Conservation (phyloP, 2,888 invertebrate species). For the Epistrophella euchroma region DNA sequence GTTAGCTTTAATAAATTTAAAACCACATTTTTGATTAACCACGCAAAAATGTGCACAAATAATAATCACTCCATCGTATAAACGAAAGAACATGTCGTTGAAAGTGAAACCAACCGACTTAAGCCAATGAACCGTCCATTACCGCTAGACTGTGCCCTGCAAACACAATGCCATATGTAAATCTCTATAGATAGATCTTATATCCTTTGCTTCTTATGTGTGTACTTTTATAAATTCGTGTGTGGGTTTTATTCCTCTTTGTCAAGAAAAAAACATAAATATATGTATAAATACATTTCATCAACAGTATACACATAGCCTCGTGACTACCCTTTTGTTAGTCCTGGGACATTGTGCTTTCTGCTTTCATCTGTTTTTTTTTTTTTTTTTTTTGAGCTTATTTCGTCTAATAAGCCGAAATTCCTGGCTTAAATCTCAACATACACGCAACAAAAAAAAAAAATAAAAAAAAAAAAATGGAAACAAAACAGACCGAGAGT, state of each 20-base stretch:
- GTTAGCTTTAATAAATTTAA: background rate
- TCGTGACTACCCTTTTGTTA: conserved; percentile 41
- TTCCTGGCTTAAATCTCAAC: conserved; percentile 43
- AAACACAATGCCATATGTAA: conserved; percentile 57
- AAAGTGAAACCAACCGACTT: conserved; percentile 66
- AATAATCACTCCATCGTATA: conserved; percentile 26
- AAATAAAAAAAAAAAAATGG: background rate
- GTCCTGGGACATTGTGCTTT: conserved; percentile 49
- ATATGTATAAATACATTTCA: background rate
- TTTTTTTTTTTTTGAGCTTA: conserved; percentile 45
- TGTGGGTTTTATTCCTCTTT: conserved; percentile 22
- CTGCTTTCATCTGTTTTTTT: conserved; percentile 49
- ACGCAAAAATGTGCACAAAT: conserved; percentile 13
- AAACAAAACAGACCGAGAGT: conserved; percentile 38
- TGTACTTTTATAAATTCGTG: conserved; percentile 20
- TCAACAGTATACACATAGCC: conserved; percentile 6
- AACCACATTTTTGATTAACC: background rate
- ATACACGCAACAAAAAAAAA: conserved; percentile 27
- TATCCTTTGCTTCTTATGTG: conserved; percentile 7
- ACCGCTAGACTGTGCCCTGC: conserved; percentile 46
- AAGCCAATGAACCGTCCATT: conserved; percentile 61
- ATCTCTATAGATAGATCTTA: conserved; percentile 2
- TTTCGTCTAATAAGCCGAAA: conserved; percentile 66
- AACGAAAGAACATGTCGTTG: conserved; percentile 27
- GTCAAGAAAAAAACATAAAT: background rate